Base-by-base conservation (phyloP, 92 coral and sea anemone genomes). In the Epizoanthus rinbou region DNA sequence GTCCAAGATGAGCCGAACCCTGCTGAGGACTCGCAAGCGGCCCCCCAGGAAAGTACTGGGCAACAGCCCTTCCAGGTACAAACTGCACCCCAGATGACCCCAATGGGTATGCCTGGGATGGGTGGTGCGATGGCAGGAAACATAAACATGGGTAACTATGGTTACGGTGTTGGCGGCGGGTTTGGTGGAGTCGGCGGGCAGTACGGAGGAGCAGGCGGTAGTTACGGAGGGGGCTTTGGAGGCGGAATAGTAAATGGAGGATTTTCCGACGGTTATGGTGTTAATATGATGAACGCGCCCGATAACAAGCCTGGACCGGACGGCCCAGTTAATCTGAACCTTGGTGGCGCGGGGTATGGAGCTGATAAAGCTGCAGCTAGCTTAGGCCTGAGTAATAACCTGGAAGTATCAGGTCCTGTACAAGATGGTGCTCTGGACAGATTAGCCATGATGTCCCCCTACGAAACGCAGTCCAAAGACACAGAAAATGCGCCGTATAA, bases 361-460 rank as follows among this genome's bases (percentile, higher is more conserved):
- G 71, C 85, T 7, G 50, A 73, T 73, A 79, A 68, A 22, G 76
- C 64, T 25, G 56, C 86, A 2, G 21, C 41, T 56, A 69, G 73
- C 64, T 75, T 86, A 43, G 90, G 84, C 65, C 69, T 75, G 4
- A 76, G 60, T 17, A 80, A 67, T 21, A 73, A 60, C 24, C 74
- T 89, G 18, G 52, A 74, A 47, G 57, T 89, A 53, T 92, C 93
- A 22, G 95, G 98, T 21, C 91, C 94, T 10, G n/a, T 90, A 2
- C 87, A 66, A 83, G 98, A 93, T 57, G 87, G 90, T n/a, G 98
- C 93, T 52, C 91, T 97, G 41, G 99, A 97, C 65, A 85, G 92
- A 9, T 83, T 92, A 31, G 99, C 99, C 19, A 94, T 97, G 98
- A 88, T 91, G 92, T 97, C 99, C 23, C 99, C 99, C 13, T 97